A percentile compares a stretch with the other conserved stretches of the same genome.
Conservation (phyloP, 1,140 invertebrate genomes). For the Aethina tumida region DNA sequence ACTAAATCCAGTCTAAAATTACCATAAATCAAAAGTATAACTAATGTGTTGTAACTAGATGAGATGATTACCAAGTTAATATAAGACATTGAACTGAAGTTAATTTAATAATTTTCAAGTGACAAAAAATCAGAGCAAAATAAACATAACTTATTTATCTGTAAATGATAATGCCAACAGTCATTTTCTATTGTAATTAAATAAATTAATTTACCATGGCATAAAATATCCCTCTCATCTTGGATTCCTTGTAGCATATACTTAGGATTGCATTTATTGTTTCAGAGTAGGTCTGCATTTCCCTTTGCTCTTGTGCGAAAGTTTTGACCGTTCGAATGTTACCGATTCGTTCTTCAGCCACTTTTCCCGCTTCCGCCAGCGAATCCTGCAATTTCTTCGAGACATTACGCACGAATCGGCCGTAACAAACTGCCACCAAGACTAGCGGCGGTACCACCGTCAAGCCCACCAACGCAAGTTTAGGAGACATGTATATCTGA, state of each 20-base stretch:
- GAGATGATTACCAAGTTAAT: too few relatives aligned
- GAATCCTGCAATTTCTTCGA: slow-evolving; percentile 76
- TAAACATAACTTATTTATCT: too few relatives aligned
- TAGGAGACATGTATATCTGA: slow-evolving; percentile 82
- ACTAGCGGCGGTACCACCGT: slow-evolving; percentile 83
- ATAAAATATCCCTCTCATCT: slow-evolving; percentile 83
- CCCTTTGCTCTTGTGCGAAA: slow-evolving; percentile 77
- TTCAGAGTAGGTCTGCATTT: slow-evolving; percentile 57
- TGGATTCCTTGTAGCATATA: slow-evolving; percentile 78
- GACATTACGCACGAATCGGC: slow-evolving; percentile 76
- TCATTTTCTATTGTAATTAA: slow-evolving; percentile 1
- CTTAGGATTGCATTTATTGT: slow-evolving; percentile 66
- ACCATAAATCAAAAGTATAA: slow-evolving; percentile 1
- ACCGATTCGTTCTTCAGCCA: slow-evolving; percentile 85
- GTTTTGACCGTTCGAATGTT: slow-evolving; percentile 92
- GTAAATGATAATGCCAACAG: background rate
- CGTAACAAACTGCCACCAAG: slow-evolving; percentile 76
- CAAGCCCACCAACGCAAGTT: slow-evolving; percentile 75
- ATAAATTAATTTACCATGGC: slow-evolving; percentile 59
- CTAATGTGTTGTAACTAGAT: background rate
- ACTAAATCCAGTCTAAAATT: slow-evolving; percentile 76
- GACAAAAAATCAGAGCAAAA: too few relatives aligned
- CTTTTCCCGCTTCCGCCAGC: slow-evolving; percentile 64
- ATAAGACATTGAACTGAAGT: too few relatives aligned
- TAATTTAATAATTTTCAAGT: too few relatives aligned